Percentiles rank a stretch among this genome's conserved stretches.
Conservation (phyloP, 2,888 invertebrate species). For the Theristus sp. region DNA sequence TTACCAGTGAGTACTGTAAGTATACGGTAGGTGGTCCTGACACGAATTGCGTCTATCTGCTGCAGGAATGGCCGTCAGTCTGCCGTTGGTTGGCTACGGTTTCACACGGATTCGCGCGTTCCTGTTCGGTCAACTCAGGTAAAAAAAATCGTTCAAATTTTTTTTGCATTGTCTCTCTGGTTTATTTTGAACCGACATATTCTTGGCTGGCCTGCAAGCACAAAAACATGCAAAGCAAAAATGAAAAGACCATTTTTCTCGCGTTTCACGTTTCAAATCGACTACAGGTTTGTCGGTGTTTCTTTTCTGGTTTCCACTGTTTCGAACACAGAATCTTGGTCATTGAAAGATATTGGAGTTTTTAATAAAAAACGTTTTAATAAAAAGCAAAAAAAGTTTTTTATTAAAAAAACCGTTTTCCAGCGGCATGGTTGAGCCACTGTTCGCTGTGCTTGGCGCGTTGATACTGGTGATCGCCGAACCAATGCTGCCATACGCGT, state of each 20-base stretch:
- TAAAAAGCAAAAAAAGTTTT: neutral
- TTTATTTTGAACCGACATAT: too few relatives aligned
- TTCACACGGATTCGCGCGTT: constrained; percentile 44
- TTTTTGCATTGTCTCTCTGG: too few relatives aligned
- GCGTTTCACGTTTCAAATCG: too few relatives aligned
- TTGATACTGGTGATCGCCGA: constrained; percentile 50
- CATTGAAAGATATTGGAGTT: neutral
- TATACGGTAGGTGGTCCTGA: too few relatives aligned
- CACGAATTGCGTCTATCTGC: too few relatives aligned
- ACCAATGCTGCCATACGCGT: constrained; percentile 71
- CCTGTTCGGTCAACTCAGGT: constrained; percentile 59
- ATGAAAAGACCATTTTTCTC: too few relatives aligned
- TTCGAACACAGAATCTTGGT: neutral
- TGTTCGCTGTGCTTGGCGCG: constrained; percentile 74
- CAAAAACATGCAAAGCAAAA: too few relatives aligned
- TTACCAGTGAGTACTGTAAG: too few relatives aligned
- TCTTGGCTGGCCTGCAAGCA: too few relatives aligned
- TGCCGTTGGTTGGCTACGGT: constrained; percentile 78
- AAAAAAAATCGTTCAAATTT: too few relatives aligned
- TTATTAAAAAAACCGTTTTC: constrained; percentile 31
- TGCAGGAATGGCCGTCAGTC: constrained; percentile 81
- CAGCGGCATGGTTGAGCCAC: constrained; percentile 88
- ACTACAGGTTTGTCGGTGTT: too few relatives aligned
- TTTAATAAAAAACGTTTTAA: neutral
- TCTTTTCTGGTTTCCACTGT: too few relatives aligned